Evolutionary conservation across 2,797 vertebrate species (phyloP).

Genomic region (Bucorvus abyssinicus): DNA sequence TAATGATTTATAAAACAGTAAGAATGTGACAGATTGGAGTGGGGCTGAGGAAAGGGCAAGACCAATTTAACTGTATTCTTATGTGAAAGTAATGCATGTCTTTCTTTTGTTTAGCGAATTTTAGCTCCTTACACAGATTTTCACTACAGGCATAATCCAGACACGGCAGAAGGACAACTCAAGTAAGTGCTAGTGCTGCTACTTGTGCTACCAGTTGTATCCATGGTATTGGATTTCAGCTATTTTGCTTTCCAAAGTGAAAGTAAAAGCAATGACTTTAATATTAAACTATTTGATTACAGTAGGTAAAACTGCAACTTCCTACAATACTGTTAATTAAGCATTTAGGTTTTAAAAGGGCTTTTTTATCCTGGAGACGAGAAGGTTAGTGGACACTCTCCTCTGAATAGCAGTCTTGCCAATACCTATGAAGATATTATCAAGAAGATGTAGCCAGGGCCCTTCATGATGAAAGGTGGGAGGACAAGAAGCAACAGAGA

Average conservation of each 20-base stretch:
- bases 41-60: background rate
- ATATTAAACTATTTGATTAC: background rate
- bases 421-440: background rate
- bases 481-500: background rate
- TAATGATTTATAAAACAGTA: background rate
- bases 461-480: background rate
- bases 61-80: background rate
- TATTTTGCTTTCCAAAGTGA: background rate
- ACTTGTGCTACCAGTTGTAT: background rate
- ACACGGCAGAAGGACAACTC: constrained; percentile 93
- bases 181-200: constrained; percentile 85
- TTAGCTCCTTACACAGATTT: constrained; percentile 99
- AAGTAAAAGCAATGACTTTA: background rate
- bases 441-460: background rate
- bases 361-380: background rate
- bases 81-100: constrained; percentile 7
- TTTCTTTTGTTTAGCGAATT: constrained; percentile 86
- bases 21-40: background rate
- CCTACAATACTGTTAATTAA: background rate
- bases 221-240: background rate
- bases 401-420: background rate
- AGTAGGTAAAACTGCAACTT: background rate
- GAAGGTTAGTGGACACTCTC: background rate
- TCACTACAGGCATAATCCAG: constrained; percentile 98
- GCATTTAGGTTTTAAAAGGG: background rate